These are phyloP conservation scores for Peromyscus aztecus DNA, from an alignment of 2,797 vertebrate genomes.

Conservation along the genomic window DNA sequence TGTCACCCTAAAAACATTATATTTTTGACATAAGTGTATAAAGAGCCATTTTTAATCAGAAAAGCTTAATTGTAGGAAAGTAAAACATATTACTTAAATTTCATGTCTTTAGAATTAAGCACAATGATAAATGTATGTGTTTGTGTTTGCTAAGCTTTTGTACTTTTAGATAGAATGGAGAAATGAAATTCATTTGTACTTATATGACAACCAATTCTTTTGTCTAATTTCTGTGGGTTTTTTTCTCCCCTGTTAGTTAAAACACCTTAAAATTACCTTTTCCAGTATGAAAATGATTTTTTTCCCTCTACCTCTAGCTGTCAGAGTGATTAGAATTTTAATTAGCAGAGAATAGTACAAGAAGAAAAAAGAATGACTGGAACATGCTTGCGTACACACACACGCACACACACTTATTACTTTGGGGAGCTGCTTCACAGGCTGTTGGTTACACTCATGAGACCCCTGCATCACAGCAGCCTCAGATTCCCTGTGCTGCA, in stretches of 20 bases:
- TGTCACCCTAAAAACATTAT: slow-evolving; percentile 69
- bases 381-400: background rate
- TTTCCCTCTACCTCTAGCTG: slow-evolving; percentile 82
- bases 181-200: slow-evolving; percentile 82
- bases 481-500: slow-evolving; percentile 62
- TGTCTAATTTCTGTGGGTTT: slow-evolving; percentile 88
- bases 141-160: slow-evolving; percentile 79
- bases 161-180: slow-evolving; percentile 80
- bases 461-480: slow-evolving; percentile 59
- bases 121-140: slow-evolving; percentile 54
- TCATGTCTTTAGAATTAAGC: slow-evolving; percentile 68
- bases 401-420: background rate
- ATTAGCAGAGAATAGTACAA: slow-evolving; percentile 87
- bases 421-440: slow-evolving; percentile 71
- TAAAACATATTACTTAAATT: slow-evolving; percentile 75
- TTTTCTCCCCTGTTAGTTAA: slow-evolving; percentile 88
- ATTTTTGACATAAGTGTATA: slow-evolving; percentile 71
- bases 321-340: slow-evolving; percentile 92
- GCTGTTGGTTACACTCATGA: slow-evolving; percentile 61
- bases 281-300: slow-evolving; percentile 85
- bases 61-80: slow-evolving; percentile 72
- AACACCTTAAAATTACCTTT: slow-evolving; percentile 92
- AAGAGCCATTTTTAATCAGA: slow-evolving; percentile 62
- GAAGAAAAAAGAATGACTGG: slow-evolving; percentile 81
- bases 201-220: slow-evolving; percentile 85